Percentiles rank a stretch among this genome's conserved stretches.
These are phyloP conservation scores for Neocloeon triangulifer DNA, from an alignment of 1,140 invertebrate genomes.

Conservation along the genomic window DNA sequence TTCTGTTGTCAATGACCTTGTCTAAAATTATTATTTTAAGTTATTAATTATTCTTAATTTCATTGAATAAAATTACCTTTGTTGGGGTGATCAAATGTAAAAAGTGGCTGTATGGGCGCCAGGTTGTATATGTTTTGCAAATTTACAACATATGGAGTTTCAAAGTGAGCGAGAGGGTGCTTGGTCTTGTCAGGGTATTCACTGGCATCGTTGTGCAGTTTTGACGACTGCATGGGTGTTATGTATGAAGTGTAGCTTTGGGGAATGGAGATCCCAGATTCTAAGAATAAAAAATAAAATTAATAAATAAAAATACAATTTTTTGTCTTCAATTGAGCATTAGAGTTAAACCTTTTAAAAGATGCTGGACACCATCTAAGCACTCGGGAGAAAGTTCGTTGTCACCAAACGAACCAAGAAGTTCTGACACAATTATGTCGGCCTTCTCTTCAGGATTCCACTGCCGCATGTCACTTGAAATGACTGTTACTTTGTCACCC, in stretches of 20 bases:
- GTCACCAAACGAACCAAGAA: slow-evolving; percentile 94
- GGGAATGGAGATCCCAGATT: slow-evolving; percentile 83
- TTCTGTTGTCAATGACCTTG: slow-evolving; percentile 43
- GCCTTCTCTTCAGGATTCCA: slow-evolving; percentile 62
- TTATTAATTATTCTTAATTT: slow-evolving; percentile 3
- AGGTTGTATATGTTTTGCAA: slow-evolving; percentile 78
- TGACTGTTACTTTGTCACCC: slow-evolving; percentile 47
- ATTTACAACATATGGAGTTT: slow-evolving; percentile 82
- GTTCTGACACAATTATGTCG: slow-evolving; percentile 91
- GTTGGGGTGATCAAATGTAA: slow-evolving; percentile 79
- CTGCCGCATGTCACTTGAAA: slow-evolving; percentile 79
- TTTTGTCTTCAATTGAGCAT: not conserved
- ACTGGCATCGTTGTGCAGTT: slow-evolving; percentile 47
- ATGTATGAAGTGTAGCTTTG: slow-evolving; percentile 76
- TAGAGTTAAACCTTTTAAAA: slow-evolving; percentile 42
- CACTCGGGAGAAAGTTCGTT: slow-evolving; percentile 98
- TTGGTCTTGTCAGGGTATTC: slow-evolving; percentile 32
- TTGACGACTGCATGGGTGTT: slow-evolving; percentile 59
- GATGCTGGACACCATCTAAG: slow-evolving; percentile 78
- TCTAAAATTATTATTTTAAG: slow-evolving; percentile 13
- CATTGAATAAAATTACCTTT: slow-evolving; percentile 17
- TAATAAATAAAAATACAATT: slow-evolving; percentile 7
- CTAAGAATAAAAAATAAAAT: slow-evolving; percentile 16
- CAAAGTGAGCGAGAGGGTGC: slow-evolving; percentile 35
- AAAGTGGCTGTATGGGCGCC: slow-evolving; percentile 50